Base-by-base conservation (phyloP, 2,888 invertebrate genomes). In the Abrostola tripartita region DNA sequence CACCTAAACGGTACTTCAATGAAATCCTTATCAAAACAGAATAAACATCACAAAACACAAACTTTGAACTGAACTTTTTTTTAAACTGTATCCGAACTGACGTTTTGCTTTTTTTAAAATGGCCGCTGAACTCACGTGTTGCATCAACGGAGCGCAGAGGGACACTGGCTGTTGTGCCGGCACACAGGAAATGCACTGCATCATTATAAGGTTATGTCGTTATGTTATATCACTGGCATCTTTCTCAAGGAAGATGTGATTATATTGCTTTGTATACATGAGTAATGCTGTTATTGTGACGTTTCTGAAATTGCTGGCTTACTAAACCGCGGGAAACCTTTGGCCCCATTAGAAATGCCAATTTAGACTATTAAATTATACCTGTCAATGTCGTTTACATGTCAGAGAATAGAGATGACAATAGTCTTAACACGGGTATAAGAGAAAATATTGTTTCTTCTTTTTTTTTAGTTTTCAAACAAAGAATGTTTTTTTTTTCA, bases 131-230 rank as follows among this genome's bases (percentile, higher is more conserved):
- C 68, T 37, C 74, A 86, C 92, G 92, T 88, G 88, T 79, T 85
- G 81, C 90, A 83, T 79, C 79, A 82, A 47, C 88, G 84, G 81
- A 85, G 88, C 85, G 87, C 89, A 81, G 83, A 81, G 84, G 84
- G 81, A 78, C 64, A 92, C 92, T 92, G 89, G 81, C 77, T 51
- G 61, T 9, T 52, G 60, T 12, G 70, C 73, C 61, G 68, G 78
- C 61, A 76, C 59, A 65, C 78, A 79, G 81, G 81, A 78, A 81
- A 71, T 69, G 66, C 69, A 71, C 60, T 74, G 67, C 65, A 78
- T 73, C 62, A 68, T 57, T 64, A 59, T 44, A 59, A 68, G 58
- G 61, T 61, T 24, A 47, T 47, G 60, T 60, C 60, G 44, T 54
- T 62, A 76, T 66, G 64, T 76, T 76, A 69, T 76, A 65, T 78